A percentile compares a stretch with the other conserved stretches of the same genome.
Conservation (phyloP, 2,888 invertebrate genomes). For the Eremobia ochroleuca region DNA sequence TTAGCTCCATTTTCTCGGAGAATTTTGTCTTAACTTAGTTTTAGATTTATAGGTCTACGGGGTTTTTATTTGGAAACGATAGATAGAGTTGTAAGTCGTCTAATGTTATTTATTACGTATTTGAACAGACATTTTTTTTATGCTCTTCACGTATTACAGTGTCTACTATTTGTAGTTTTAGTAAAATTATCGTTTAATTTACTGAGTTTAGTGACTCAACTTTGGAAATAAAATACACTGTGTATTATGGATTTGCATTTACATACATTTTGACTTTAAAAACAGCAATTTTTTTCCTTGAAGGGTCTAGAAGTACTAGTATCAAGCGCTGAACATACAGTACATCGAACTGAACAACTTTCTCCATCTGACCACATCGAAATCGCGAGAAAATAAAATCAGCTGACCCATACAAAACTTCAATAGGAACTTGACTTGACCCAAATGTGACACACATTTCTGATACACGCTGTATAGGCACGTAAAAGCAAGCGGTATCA, state of each 20-base stretch:
- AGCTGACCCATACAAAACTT: neutral
- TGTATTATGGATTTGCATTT: neutral
- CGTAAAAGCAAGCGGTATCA: constrained; percentile 22
- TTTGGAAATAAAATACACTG: neutral
- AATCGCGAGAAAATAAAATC: neutral
- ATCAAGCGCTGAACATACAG: too few relatives aligned
- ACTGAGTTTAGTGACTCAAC: neutral
- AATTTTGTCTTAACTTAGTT: constrained; percentile 25
- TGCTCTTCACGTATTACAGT: too few relatives aligned
- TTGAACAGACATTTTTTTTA: neutral
- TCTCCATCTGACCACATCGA: neutral
- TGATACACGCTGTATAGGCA: neutral
- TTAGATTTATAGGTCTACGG: constrained; percentile 26
- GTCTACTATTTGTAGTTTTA: neutral
- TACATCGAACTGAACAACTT: neutral
- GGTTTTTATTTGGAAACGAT: neutral
- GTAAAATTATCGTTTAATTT: neutral
- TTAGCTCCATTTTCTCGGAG: constrained; percentile 38
- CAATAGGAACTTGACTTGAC: too few relatives aligned
- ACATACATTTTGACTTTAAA: neutral
- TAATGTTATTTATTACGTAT: constrained; percentile 13
- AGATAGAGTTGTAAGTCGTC: neutral
- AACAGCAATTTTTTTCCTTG: neutral
- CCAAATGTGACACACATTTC: neutral
- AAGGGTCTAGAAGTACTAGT: too few relatives aligned